Base-by-base conservation (phyloP, 2,888 invertebrate genomes). In the Mimachlamys varia region DNA sequence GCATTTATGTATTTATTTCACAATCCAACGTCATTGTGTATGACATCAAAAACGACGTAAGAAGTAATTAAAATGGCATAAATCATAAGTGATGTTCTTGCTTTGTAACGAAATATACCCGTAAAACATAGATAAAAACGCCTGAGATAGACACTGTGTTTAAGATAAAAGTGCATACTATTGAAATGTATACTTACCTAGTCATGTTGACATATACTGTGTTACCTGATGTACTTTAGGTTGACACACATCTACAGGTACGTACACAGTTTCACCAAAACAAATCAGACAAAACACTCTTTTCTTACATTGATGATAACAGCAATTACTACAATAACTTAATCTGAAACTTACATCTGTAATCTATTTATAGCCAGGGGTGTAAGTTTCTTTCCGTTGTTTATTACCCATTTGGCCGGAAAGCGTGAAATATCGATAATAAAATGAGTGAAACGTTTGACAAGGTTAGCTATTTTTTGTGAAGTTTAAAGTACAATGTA, bases 281-380 rank as follows among this genome's bases (percentile, higher is more conserved):
- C 4, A 12, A 27, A 12, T 27, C 33, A 76, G 22, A 76, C 76
- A 76, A 33, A 53, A 53, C 13, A 17, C 5, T 53, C 19, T 13
- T 53, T 15, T 33, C 33, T 62, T 7, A 10, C 22, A 22, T 22
- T 62, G 62, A 22, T 62, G 2, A 62, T 62, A n/a, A 62, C 22
- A 7, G 10, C n/a, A 62, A 53, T 33, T 76, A 27, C 27, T 76
- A 53, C 53, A 53, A 10, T 44, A 44, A 44, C 44, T 22, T 7
- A 76, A 76, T 76, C 76, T 76, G 33, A 76, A 76, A 76, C 33
- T 76, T 76, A 76, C 76, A 76, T 76, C 76, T 33, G 76, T 76
- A 76, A 76, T 76, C 76, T 76, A 76, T 76, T 33, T 76, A 27
- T 76, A 33, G 76, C 0, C 3, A 12, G 15, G 5, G 76, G 76